A percentile compares a stretch with the other conserved stretches of the same genome.
phyloP scores from a whole-genome alignment of 30 jellyfish, hydroid and myxozoan species.

The Turritopsis rubra region DNA sequence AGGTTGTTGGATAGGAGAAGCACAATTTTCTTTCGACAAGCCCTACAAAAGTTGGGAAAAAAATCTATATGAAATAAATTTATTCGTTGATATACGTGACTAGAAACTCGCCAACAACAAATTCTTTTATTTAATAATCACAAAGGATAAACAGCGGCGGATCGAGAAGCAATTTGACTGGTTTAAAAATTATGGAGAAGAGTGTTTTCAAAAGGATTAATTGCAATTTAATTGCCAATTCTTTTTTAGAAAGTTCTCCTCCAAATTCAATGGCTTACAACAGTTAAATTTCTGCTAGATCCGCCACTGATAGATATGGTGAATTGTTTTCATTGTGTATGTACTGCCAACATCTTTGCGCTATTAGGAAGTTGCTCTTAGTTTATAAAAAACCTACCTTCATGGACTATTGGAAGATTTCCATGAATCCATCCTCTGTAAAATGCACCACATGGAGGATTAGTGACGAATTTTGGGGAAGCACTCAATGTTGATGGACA shows the following conservation, averaged over 20 bases:
- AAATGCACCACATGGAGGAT: conserved; percentile 10
- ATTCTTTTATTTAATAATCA: no score
- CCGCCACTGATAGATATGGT: no score
- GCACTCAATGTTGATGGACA: background rate
- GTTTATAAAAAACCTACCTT: background rate
- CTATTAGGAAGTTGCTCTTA: background rate
- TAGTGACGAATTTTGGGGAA: background rate
- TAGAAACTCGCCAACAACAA: no score
- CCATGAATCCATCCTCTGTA: conserved; percentile 24
- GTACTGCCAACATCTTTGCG: background rate
- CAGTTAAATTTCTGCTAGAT: no score
- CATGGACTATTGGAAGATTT: background rate
- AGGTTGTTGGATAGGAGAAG: conserved; percentile 18
- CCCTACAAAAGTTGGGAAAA: background rate
- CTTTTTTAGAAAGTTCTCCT: no score
- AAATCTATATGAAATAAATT: background rate
- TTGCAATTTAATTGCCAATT: background rate
- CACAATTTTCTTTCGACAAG: background rate
- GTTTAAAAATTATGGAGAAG: no score
- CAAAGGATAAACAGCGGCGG: no score
- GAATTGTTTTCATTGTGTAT: no score
- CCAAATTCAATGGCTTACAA: no score
- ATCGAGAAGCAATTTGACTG: no score
- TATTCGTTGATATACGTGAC: background rate
- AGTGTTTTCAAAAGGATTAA: background rate